Conservation (phyloP, 2,113 vertebrate genomes). For the Eidolon helvum region DNA sequence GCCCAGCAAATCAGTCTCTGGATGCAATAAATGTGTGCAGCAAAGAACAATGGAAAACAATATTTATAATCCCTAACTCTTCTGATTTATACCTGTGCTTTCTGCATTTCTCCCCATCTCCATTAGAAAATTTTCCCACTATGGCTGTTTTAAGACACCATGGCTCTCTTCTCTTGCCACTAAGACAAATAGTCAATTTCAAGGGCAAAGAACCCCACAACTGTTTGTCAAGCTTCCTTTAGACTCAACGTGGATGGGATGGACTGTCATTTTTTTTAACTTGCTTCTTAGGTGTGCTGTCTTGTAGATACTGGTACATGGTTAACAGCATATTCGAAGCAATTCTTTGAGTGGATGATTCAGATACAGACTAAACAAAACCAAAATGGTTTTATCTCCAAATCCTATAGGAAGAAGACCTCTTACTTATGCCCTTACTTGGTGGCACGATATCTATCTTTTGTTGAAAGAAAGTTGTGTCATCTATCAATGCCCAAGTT, state of each 20-base stretch:
- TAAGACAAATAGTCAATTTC: neutral
- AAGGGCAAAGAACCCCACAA: neutral
- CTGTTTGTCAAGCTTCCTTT: neutral
- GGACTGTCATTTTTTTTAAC: neutral
- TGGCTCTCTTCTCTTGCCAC: neutral
- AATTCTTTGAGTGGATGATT: neutral
- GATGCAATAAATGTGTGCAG: neutral
- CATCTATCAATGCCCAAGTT: neutral
- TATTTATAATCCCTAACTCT: neutral
- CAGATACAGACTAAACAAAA: neutral
- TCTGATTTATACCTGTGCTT: neutral
- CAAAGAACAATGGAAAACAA: neutral
- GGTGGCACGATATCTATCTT: neutral
- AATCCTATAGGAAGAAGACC: neutral
- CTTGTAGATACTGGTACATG: neutral
- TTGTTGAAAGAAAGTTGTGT: neutral
- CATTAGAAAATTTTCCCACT: accelerated
- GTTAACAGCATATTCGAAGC: neutral
- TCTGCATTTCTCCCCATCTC: neutral
- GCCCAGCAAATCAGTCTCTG: neutral
- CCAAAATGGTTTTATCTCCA: neutral
- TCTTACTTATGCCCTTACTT: neutral
- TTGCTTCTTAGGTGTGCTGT: neutral
- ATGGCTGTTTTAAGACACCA: neutral
- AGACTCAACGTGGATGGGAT: neutral